Evolutionary conservation across 1,140 invertebrate genomes (phyloP).

Genomic region (Drosophila bocki): DNA sequence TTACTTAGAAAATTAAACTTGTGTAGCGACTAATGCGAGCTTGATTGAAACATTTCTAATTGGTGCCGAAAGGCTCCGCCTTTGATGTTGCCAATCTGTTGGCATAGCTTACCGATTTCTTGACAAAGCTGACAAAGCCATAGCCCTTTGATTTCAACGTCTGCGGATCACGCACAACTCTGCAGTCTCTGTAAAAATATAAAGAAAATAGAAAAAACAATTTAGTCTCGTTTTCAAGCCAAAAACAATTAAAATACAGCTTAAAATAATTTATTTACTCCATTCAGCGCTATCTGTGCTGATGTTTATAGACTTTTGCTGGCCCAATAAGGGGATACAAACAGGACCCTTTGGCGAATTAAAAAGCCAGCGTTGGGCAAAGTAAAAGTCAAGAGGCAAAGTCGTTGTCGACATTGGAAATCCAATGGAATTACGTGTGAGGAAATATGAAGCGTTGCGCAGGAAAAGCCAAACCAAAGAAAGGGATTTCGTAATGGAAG

Average conservation of each 20-base stretch:
- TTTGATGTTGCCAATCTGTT: slow-evolving; percentile 45
- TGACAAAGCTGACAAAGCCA: slow-evolving; percentile 99
- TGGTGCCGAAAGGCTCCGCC: slow-evolving; percentile 24
- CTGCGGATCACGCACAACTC: slow-evolving; percentile 99
- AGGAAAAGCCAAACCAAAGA: slow-evolving; percentile 41
- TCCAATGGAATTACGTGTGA: slow-evolving; percentile 72
- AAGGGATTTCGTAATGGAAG: slow-evolving; percentile 58
- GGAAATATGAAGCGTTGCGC: slow-evolving; percentile 65
- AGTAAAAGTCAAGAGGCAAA: slow-evolving; percentile 53
- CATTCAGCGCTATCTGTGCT: slow-evolving; percentile 42
- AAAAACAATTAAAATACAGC: slow-evolving; percentile 36
- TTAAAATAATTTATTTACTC: slow-evolving; percentile 42
- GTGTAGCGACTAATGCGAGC: slow-evolving; percentile 40
- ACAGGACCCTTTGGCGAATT: slow-evolving; percentile 33
- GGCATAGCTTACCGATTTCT: slow-evolving; percentile 94
- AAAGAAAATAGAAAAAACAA: slow-evolving; percentile 28
- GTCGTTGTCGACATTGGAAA: slow-evolving; percentile 52
- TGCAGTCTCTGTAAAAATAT: slow-evolving; percentile 93
- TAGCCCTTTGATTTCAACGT: slow-evolving; percentile 99
- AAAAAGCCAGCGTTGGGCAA: slow-evolving; percentile 24
- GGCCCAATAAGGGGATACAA: slow-evolving; percentile 15
- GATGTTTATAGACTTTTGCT: slow-evolving; percentile 32
- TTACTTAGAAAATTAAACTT: slow-evolving; percentile 65
- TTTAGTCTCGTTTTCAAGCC: slow-evolving; percentile 22
- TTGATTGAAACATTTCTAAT: slow-evolving; percentile 63